Base-by-base conservation (phyloP, 2,888 invertebrate species). In the Clostera curtula region DNA sequence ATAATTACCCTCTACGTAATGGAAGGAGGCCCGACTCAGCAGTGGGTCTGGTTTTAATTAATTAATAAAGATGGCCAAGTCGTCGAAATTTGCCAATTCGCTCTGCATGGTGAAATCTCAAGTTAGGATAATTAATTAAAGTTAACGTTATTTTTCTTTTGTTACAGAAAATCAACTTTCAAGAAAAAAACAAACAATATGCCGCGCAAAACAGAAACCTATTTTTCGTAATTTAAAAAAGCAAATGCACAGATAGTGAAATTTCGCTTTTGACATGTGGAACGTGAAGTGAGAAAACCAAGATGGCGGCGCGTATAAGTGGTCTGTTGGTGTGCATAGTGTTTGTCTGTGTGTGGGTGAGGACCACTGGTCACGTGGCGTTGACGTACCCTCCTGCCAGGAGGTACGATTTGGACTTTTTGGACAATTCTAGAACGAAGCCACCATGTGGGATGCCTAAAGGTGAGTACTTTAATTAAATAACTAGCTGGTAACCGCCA, bases 371-470 rank as follows among this genome's bases (percentile, higher is more conserved):
- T 24, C 97, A 97, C 71, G 94, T 97, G 18, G 91, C 94, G 5
- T 84, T 97, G 27, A 96, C 94, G 6, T 97, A 89, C 72, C 97
- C 97, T 29, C 94, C 93, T 1, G 96, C 96, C 1, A 87, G 97
- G 56, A 89, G 90, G 59, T 94, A 91, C 61, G 95, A 93, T 58
- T 84, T 97, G 73, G 97, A 97, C 75, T 97, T 96, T 79, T 85
- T 97, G 79, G 97, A 97, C 67, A 96, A 92, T 65, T 89, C 92
- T 22, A 88, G 96, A 57, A 96, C 96, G 14, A 92, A 92, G 56
- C 90, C 91, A 36, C 97, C 97, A 34, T 97, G 97, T 71, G 97
- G 97, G 42, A 96, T 97, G 93, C 95, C 96, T 12, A 93, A 91
- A 91, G 95, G 95, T 95, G 76, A 87, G 86, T 9, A n/a, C n/a